Evolutionary conservation across 2,888 invertebrate species (phyloP), one percentile per base, ranked within the genome.

Genomic region (Aporophyla nigra): DNA sequence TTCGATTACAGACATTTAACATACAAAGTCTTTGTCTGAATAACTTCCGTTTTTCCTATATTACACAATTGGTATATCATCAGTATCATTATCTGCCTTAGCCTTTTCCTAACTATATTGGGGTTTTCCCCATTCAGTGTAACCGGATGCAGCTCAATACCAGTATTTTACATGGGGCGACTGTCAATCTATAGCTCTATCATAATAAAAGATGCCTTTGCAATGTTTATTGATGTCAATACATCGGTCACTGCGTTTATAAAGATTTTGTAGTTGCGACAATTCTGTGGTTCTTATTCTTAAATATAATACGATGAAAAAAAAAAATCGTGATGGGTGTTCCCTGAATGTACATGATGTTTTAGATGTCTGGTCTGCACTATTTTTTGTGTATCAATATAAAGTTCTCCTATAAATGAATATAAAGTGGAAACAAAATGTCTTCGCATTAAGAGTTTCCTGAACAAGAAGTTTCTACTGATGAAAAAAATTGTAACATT

Each of bases 391-490:
- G n/a, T 14, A 56, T n/a, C 24, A 7, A 24, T 56, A 24, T 53
- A 21, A 53, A 3, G 10, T 21, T 53, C 10, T 54, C 10, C 10
- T 54, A 10, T n/a, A 54, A 54, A 33, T 33, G 3, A 33, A 33
- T 33, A 33, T 33, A 53, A 46, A 58, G 19, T 53, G 78, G 53
- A 21, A 59, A 79, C 21, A 71, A 68, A 80, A 74, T 74, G 27
- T 62, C 59, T 63, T 65, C 74, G 21, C 71, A 72, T 46, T 78
- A 81, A 67, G 74, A 76, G 49, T 72, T 82, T 2, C 80, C 84
- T 9, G 89, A 90, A 43, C 84, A 87, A 84, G 93, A 93, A 77
- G 43, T 90, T 5, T 67, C 77, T 21, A n/a, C n/a, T n/a, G n/a
- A n/a, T n/a, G n/a, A n/a, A n/a, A n/a, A n/a, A n/a, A n/a, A n/a